Conservation (phyloP, 2,888 invertebrate genomes). For the Temnothorax ravouxi region DNA sequence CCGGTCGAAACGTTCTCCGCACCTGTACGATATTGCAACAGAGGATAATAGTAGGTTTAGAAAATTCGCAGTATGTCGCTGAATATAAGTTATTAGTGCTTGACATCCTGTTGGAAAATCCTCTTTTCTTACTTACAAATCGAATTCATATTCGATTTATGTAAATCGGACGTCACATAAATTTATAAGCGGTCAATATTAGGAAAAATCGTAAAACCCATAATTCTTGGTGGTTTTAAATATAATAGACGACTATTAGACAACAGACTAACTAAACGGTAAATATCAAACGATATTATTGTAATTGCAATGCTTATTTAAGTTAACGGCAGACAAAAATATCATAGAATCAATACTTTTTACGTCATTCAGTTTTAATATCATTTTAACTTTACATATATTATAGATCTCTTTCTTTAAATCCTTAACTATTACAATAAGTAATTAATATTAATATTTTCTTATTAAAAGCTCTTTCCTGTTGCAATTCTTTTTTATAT, state of each 20-base stretch:
- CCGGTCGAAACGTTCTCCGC: constrained; percentile 56
- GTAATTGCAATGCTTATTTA: not conserved
- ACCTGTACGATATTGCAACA: constrained; percentile 64
- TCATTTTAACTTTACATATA: not conserved
- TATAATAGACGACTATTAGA: not conserved
- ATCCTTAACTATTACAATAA: not conserved
- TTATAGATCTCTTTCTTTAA: not conserved
- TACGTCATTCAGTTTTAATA: not conserved
- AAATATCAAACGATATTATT: not conserved
- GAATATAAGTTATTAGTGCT: constrained; percentile 61
- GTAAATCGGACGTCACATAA: not conserved
- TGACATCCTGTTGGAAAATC: constrained; percentile 62
- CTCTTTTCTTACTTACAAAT: constrained; percentile 25
- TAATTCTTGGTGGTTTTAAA: not conserved
- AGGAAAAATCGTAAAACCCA: constrained; percentile 5
- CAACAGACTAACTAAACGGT: not conserved
- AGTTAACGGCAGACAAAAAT: not conserved
- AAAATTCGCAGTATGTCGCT: constrained; percentile 50
- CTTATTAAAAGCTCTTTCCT: not conserved
- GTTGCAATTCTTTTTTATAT: not conserved
- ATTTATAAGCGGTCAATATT: constrained; percentile 20
- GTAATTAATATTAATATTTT: not conserved
- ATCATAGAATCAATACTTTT: not conserved
- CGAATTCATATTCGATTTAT: constrained; percentile 33
- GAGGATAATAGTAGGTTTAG: constrained; percentile 67